A percentile compares a stretch with the other conserved stretches of the same genome.
Evolutionary conservation across 2,888 invertebrate species (phyloP).

Genomic region (Boloria selene): DNA sequence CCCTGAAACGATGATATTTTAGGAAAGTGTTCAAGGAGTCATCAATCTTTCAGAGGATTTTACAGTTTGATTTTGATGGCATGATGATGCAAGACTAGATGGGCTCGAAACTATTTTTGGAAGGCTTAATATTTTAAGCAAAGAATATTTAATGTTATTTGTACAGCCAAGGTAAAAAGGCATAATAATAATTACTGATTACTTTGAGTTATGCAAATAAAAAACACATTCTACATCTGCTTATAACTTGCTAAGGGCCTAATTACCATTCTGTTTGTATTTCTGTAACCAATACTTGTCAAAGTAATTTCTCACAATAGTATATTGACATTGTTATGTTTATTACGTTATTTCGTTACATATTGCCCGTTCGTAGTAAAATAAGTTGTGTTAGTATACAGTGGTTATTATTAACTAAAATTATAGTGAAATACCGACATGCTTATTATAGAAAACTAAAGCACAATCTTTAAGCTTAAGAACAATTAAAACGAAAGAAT

Average conservation of each 20-base stretch:
- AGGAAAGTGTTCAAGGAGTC: conserved; percentile 61
- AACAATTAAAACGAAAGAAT: too few relatives aligned
- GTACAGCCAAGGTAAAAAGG: background rate
- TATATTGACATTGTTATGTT: conserved; percentile 30
- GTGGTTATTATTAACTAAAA: conserved; percentile 13
- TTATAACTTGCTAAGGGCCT: conserved; percentile 11
- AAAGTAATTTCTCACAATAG: conserved; percentile 15
- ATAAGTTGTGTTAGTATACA: conserved; percentile 3
- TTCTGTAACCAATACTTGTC: conserved; percentile 25
- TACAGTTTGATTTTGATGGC: conserved; percentile 51
- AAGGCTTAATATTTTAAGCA: conserved; percentile 10
- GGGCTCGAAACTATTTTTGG: conserved; percentile 31
- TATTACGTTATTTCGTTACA: conserved; percentile 15
- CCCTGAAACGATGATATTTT: conserved; percentile 62
- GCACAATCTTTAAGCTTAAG: too few relatives aligned
- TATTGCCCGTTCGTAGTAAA: conserved; percentile 22
- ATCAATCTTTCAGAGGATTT: conserved; percentile 77
- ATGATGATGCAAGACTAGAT: conserved; percentile 22
- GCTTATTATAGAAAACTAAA: too few relatives aligned
- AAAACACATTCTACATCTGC: background rate
- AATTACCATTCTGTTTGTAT: conserved; percentile 25
- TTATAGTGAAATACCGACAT: background rate
- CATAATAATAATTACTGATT: background rate
- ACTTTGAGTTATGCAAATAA: background rate
- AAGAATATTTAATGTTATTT: conserved; percentile 5